These are phyloP conservation scores for Rhagonycha lutea DNA, from an alignment of 2,888 invertebrate genomes.

Conservation along the genomic window DNA sequence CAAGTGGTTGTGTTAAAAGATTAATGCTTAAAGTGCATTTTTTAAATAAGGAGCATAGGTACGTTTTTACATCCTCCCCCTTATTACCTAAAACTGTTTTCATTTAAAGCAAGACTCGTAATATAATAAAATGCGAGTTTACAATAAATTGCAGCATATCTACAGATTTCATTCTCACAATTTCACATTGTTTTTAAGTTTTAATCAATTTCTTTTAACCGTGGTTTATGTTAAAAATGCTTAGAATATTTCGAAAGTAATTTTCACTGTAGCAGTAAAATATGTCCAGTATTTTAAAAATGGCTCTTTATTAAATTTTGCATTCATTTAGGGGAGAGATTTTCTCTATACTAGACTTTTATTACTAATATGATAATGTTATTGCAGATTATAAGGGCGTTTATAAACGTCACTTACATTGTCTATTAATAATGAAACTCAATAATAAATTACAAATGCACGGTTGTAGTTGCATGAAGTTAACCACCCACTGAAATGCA, in stretches of 20 bases:
- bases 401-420: conserved; percentile 22
- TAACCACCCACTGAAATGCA: conserved; percentile 46
- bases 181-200: background rate
- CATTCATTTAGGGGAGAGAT: background rate
- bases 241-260: background rate
- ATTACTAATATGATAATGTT: background rate
- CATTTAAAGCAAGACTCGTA: background rate
- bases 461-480: conserved; percentile 47
- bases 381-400: conserved; percentile 1
- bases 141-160: background rate
- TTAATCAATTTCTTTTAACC: background rate
- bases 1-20: background rate
- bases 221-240: background rate
- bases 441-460: conserved; percentile 45
- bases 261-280: background rate
- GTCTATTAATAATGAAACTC: conserved; percentile 26
- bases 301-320: background rate
- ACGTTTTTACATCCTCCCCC: background rate
- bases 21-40: background rate
- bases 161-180: too few relatives aligned
- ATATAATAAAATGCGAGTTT: background rate
- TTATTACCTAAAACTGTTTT: background rate
- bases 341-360: background rate
- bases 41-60: background rate
- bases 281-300: background rate